Evolutionary conservation across 2,113 vertebrate genomes (phyloP), one percentile per base, ranked within the genome.

Genomic region (Anolis sagrei): DNA sequence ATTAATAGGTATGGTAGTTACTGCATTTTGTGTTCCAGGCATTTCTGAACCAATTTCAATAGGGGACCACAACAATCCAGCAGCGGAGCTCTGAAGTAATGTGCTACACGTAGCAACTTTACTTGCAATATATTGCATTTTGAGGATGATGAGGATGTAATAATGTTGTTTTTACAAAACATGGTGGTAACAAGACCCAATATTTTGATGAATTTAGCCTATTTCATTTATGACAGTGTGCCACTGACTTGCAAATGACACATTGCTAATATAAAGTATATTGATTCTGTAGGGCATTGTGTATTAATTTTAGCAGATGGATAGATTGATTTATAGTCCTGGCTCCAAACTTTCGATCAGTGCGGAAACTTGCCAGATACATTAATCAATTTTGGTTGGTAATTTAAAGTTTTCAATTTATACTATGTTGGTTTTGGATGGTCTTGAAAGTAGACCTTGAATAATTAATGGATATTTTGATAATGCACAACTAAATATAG

Each of bases 391-490:
- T n/a, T 44, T 64, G 29, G 6, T 64, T 83, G 39, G 62, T 83
- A 29, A 64, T 80, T 18, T 64, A 64, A 75, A 29, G 21, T 64
- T 64, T 66, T 83, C 21, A 36, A 62, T 44, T 48, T 76, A 18
- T 23, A 34, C 44, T 68, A 58, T n/a, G 75, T 83, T 39, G 51
- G 1, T 68, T 58, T 82, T 39, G 51, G 48, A 51, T 58, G 25
- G 34, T 82, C 70, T 74, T 29, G 76, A 64, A 48, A 66, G 27
- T 64, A 39, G 72, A 64, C 23, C 39, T 48, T 75, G 39, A 75
- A 83, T 83, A 75, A 75, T 64, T n/a, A 83, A 83, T 4, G 32
- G 32, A 29, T 32, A 44, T 66, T 76, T 32, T 25, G n/a, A 66
- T 80, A 3, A 75, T 48, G 13, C 32, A 36, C 39, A 36, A 62